Evolutionary conservation across 2,113 vertebrate genomes (phyloP), one percentile per base, ranked within the genome.

Genomic region (Corythornis vintsioides): DNA sequence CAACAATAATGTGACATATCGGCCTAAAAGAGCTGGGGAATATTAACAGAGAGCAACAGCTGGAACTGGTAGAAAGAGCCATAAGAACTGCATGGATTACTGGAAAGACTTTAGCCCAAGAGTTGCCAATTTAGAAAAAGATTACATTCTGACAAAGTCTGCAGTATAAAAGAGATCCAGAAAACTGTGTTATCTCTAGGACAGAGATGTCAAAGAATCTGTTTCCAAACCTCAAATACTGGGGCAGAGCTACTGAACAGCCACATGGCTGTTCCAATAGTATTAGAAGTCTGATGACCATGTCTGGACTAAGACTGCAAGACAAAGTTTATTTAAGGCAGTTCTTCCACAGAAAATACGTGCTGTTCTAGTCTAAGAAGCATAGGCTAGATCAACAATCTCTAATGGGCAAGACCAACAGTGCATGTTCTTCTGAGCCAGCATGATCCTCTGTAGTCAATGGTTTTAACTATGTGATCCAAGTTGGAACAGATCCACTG

Each of bases 1-100:
- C 67, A 89, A 50, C 33, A 85, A 57, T n/a, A 53, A 18, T 15
- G 33, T 50, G 50, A 48, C 55, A 29, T 7, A 25, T 47, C 56
- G 40, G 40, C 75, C n/a, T 79, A 42, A 45, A 78, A 38, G 56
- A 86, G 26, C 67, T 53, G 42, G 10, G n/a, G 56, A 57, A 64
- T 29, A 53, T 9, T 8, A 57, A 20, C 21, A 29, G 38, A 55
- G 13, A 75, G 15, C 50, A 47, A 50, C 42, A 50, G 12, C 4
- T 74, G 60, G 56, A 70, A 53, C n/a, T 35, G 48, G 5, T 1
- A 66, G 29, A 79, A 76, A 66, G 5, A 15, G 48, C 33, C 33
- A 0, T 1, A 50, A 73, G 52, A 73, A 22, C 17, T 2, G 1
- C 38, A 9, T 15, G 16, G 28, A 22, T 71, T 50, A 67, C 29